A percentile compares a stretch with the other conserved stretches of the same genome.
Evolutionary conservation across 1,140 invertebrate species (phyloP).

Genomic region (Caenorhabditis brenneri): DNA sequence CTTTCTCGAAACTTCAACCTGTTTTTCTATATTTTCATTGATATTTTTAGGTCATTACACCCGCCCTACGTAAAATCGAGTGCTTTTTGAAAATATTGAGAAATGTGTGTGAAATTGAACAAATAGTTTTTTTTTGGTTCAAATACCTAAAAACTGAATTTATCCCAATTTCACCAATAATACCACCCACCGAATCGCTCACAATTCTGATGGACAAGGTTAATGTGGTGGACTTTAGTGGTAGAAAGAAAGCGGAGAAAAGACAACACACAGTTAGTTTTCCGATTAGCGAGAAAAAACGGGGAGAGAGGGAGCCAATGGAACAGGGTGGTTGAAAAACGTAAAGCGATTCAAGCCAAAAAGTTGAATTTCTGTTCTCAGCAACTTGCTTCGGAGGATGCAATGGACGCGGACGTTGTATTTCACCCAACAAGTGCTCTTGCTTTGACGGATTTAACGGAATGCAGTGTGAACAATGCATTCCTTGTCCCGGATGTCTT

Average conservation of each 20-base stretch:
- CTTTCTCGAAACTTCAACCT: too few relatives aligned
- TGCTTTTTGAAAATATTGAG: background rate
- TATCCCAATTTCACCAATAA: background rate
- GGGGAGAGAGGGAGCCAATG: background rate
- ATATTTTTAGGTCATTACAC: too few relatives aligned
- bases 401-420: background rate
- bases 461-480: background rate
- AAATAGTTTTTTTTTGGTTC: too few relatives aligned
- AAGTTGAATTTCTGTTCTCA: background rate
- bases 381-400: background rate
- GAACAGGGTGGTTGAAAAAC: background rate
- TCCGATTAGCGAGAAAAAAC: constrained; percentile 13
- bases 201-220: constrained; percentile 35
- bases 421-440: background rate
- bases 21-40: too few relatives aligned
- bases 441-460: background rate
- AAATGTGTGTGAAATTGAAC: too few relatives aligned
- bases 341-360: too few relatives aligned
- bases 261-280: constrained; percentile 28
- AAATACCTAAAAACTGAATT: too few relatives aligned
- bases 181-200: background rate
- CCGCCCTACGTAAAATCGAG: background rate
- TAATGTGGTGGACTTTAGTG: background rate
- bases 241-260: background rate
- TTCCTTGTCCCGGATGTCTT: background rate